These are phyloP conservation scores for Diachasmimorpha longicaudata DNA, from an alignment of 1,140 invertebrate genomes.

Conservation along the genomic window DNA sequence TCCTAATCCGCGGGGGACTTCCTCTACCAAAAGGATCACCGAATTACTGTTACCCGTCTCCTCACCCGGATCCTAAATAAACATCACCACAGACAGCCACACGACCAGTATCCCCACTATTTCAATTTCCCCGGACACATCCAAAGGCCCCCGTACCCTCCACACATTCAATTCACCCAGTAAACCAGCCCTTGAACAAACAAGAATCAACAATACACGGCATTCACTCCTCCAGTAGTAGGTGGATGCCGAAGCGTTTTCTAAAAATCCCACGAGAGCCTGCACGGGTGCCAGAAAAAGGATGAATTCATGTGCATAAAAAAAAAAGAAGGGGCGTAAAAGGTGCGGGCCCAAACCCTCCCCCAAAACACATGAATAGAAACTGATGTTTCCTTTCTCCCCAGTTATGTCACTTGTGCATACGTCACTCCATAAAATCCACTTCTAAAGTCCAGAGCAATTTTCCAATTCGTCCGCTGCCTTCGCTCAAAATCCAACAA, in stretches of 20 bases:
- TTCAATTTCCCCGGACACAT: background rate
- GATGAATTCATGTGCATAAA: constrained; percentile 38
- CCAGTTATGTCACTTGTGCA: background rate
- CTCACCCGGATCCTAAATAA: constrained; percentile 52
- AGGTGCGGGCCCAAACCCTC: constrained; percentile 33
- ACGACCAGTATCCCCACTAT: constrained; percentile 49
- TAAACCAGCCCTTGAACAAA: constrained; percentile 40
- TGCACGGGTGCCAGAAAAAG: constrained; percentile 27
- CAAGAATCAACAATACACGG: constrained; percentile 34
- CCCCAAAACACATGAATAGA: background rate
- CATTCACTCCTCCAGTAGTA: constrained; percentile 32
- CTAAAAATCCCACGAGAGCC: background rate
- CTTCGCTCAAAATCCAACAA: background rate
- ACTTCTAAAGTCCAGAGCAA: too few species aligned
- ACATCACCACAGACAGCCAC: constrained; percentile 47
- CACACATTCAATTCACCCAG: background rate
- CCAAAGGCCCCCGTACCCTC: background rate
- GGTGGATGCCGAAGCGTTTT: constrained; percentile 17
- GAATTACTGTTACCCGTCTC: constrained; percentile 35
- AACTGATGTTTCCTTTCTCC: background rate
- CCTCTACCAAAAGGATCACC: background rate
- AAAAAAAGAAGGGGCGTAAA: constrained; percentile 34
- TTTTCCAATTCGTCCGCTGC: background rate
- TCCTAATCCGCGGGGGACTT: constrained; percentile 11
- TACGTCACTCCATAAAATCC: background rate